A percentile compares a stretch with the other conserved stretches of the same genome.
phyloP scores from a whole-genome alignment of 2,113 vertebrate species.

The rat (Rattus norvegicus) region GRCr8 NC_086020.1:147037501-147038000 shows the following conservation, averaged over 20 bases:
- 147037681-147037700: not conserved
- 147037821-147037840: not conserved
- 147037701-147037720: not conserved
- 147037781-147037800: not conserved
- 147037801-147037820: not conserved
- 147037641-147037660: not conserved
- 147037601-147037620: not conserved
- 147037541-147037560: not conserved
- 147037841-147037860: not conserved
- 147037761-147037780: not conserved
- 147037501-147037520: not conserved
- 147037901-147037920: not conserved
- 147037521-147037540: not conserved
- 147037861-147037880: not conserved
- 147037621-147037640: not conserved
- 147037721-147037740: not conserved
- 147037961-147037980: no score
- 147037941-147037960: no score
- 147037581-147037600: not conserved
- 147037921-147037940: not conserved
- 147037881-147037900: not conserved
- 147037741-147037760: not conserved
- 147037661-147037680: not conserved
- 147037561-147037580: not conserved
- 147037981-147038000: no score